Conservation (phyloP, 1,140 invertebrate species). For the Galleria mellonella region DNA sequence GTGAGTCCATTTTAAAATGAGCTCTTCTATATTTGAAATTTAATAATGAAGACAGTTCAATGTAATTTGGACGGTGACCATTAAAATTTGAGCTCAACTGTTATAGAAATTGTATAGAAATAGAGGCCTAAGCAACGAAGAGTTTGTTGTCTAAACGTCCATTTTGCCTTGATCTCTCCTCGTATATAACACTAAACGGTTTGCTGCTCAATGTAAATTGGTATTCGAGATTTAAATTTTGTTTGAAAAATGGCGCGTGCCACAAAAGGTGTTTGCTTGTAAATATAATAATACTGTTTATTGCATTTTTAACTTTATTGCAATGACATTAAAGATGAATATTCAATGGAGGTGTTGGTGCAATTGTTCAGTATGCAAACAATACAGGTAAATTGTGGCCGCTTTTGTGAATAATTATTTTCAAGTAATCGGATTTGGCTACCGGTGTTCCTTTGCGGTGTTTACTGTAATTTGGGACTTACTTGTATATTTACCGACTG, state of each 20-base stretch:
- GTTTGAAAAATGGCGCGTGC: slow-evolving; percentile 15
- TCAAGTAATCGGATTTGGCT: background rate
- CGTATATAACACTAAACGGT: background rate
- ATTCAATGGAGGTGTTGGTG: background rate
- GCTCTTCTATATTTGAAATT: background rate
- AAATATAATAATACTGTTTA: background rate
- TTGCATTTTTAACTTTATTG: background rate
- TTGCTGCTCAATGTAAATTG: background rate
- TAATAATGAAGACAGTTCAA: background rate
- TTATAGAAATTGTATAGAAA: background rate
- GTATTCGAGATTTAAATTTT: slow-evolving; percentile 1
- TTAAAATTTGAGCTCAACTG: background rate
- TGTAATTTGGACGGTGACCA: background rate
- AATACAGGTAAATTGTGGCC: slow-evolving; percentile 1
- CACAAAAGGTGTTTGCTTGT: background rate
- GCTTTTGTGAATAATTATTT: slow-evolving; percentile 1
- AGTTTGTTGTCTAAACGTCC: slow-evolving; percentile 1
- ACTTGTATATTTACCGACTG: background rate
- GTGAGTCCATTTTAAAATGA: background rate
- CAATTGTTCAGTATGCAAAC: slow-evolving; percentile 1
- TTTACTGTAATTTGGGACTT: slow-evolving; percentile 1
- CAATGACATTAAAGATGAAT: background rate
- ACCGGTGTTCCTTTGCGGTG: slow-evolving; percentile 6
- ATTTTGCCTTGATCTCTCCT: background rate
- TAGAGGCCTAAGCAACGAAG: slow-evolving; percentile 3